Conservation (phyloP, 2,888 invertebrate species). For the Loripinus fragilis region DNA sequence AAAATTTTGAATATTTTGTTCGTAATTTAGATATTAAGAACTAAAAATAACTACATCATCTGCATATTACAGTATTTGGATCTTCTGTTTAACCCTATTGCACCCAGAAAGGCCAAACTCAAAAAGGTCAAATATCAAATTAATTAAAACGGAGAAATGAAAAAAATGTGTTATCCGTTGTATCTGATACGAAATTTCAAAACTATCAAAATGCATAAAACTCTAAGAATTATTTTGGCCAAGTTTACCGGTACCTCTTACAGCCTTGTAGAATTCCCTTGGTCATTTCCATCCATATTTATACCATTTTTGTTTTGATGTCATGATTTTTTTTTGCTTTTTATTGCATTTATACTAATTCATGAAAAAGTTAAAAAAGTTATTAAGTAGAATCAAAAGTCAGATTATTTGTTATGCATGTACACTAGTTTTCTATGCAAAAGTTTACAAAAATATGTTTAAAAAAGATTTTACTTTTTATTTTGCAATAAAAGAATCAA, state of each 20-base stretch:
- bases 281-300: slow-evolving; percentile 10
- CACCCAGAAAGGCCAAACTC: too few species aligned
- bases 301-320: neutral
- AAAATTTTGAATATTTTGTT: too few species aligned
- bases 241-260: neutral
- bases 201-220: neutral
- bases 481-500: slow-evolving; percentile 15
- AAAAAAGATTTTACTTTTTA: neutral
- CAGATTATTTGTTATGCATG: neutral
- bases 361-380: neutral
- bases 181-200: neutral
- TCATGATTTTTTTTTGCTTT: neutral
- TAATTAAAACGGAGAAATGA: neutral
- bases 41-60: too few species aligned
- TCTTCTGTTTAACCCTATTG: too few species aligned
- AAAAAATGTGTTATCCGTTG: neutral
- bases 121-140: too few species aligned
- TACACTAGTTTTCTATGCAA: slow-evolving; percentile 17
- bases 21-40: too few species aligned
- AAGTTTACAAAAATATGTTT: neutral
- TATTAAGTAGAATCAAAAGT: neutral
- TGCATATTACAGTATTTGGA: too few species aligned
- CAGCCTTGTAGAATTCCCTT: neutral
- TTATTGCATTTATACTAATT: slow-evolving; percentile 2
- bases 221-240: neutral